phyloP scores from a whole-genome alignment of 2,888 invertebrate species.

The Frankliniella intonsa region DNA sequence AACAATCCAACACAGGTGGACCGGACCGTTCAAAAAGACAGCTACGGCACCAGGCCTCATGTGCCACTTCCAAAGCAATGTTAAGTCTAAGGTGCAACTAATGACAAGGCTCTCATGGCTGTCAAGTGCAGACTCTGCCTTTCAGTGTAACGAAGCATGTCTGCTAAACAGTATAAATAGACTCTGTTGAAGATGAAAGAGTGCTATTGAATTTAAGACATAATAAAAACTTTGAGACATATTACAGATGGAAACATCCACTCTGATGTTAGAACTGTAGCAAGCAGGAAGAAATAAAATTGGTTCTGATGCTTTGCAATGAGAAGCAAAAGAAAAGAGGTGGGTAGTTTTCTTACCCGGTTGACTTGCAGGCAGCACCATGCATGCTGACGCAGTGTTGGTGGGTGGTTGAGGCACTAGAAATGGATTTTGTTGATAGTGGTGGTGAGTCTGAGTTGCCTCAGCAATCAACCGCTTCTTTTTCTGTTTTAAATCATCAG shows the following conservation, averaged over 20 bases:
- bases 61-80: conserved; percentile 22
- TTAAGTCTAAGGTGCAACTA: conserved; percentile 20
- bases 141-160: conserved; percentile 5
- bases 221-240: not conserved
- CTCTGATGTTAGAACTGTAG: conserved; percentile 15
- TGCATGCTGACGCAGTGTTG: conserved; percentile 43
- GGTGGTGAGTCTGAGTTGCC: conserved; percentile 50
- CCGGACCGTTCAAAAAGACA: not conserved
- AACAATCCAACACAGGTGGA: not conserved
- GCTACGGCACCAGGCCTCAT: conserved; percentile 13
- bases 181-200: conserved; percentile 23
- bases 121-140: conserved; percentile 15
- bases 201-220: conserved; percentile 39
- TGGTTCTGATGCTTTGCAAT: conserved; percentile 30
- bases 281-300: conserved; percentile 25
- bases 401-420: conserved; percentile 46
- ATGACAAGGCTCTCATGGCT: conserved; percentile 9
- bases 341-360: conserved; percentile 36
- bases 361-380: conserved; percentile 41
- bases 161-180: not conserved
- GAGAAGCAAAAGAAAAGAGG: conserved; percentile 35
- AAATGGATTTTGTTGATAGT: conserved; percentile 40
- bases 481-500: conserved; percentile 46
- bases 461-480: conserved; percentile 49
- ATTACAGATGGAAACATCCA: conserved; percentile 21